phyloP scores from a whole-genome alignment of 2,888 invertebrate genomes.

The Xanthia icteritia region DNA sequence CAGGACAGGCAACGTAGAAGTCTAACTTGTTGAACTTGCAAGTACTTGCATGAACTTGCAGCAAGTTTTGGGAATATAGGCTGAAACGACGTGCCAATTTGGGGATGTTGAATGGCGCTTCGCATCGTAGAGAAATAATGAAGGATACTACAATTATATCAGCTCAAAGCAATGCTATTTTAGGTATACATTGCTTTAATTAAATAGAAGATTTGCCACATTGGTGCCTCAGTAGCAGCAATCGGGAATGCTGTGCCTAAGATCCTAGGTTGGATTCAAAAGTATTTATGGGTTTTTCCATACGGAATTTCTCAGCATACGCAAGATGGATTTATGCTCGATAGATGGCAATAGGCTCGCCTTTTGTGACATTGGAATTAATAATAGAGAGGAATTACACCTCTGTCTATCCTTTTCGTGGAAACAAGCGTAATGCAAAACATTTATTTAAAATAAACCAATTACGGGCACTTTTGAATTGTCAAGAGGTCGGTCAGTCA shows the following conservation, averaged over 20 bases:
- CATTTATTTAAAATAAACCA: too few species aligned
- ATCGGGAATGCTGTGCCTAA: not conserved
- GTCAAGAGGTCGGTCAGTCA: too few species aligned
- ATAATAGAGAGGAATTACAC: not conserved
- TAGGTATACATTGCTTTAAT: not conserved
- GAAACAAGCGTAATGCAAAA: not conserved
- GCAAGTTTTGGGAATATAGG: slow-evolving; percentile 9
- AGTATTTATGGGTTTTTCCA: not conserved
- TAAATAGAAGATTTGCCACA: not conserved
- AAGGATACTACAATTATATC: not conserved
- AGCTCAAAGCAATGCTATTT: not conserved
- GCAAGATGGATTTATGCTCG: not conserved
- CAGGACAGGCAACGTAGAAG: slow-evolving; percentile 19
- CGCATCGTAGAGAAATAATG: not conserved
- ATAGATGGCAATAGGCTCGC: not conserved
- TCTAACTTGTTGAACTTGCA: slow-evolving; percentile 31
- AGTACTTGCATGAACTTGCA: slow-evolving; percentile 15
- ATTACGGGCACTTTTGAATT: too few species aligned
- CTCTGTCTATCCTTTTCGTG: not conserved
- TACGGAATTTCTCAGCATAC: not conserved
- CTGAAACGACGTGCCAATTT: slow-evolving; percentile 11
- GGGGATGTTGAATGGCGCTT: not conserved
- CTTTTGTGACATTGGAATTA: not conserved
- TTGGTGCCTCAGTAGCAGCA: not conserved
- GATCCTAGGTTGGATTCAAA: not conserved